Evolutionary conservation across 2,797 vertebrate genomes (phyloP), one percentile per base, ranked within the genome.

Genomic region (Sebastolobus alascanus): DNA sequence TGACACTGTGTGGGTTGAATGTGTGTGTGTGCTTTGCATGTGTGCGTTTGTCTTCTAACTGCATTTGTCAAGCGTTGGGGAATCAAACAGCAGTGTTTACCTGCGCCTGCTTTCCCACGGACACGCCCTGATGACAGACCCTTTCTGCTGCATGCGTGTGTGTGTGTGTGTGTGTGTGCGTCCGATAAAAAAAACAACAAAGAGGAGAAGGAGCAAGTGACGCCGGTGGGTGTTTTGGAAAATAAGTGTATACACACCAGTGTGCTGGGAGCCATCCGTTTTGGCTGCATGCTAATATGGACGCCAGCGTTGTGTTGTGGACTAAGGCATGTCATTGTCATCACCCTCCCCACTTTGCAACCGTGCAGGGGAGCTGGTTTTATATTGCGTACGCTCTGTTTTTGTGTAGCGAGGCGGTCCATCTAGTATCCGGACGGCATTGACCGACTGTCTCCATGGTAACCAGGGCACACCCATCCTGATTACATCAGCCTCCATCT

Each of bases 401-500:
- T 92, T 84, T 89, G 85, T 88, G 55, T 75, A 81, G 84, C 18
- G 60, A 85, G 81, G 83, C 81, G 74, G 83, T 65, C 82, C 18
- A 56, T 50, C 46, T 8, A 89, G 84, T 87, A 88, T 90, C 81
- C 72, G 29, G 80, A 86, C 71, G 6, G 79, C 80, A 80, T 87
- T 87, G 93, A 90, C 89, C 93, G 89, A 89, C 86, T 81, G 86
- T 96, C 85, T 88, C 94, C 86, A 94, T 94, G 90, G 94, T 84
- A 94, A 94, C 94, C 86, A 85, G 92, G 91, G 84, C 94, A 92
- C 94, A 93, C 95, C 95, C 94, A 94, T 92, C 67, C 71, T 68
- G 84, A 93, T 95, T 92, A 93, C 94, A 94, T 95, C 93, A 95
- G 92, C 83, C 77, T 16, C 86, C 46, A 68, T 93, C 82, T 84